phyloP scores from a whole-genome alignment of 2,113 vertebrate genomes.

The Prunella himalayana region DNA sequence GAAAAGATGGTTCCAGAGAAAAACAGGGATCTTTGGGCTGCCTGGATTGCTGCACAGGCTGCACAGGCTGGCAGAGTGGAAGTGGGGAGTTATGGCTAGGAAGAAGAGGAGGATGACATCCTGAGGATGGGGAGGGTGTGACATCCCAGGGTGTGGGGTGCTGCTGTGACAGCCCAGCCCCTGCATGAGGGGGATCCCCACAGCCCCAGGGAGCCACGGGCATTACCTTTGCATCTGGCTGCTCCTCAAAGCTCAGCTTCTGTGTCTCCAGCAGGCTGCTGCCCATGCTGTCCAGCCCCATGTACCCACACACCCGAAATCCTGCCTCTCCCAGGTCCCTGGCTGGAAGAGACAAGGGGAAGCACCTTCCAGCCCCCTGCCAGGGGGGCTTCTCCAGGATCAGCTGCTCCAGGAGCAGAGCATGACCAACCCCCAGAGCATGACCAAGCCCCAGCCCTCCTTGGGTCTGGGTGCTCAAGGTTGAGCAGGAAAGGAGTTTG shows the following conservation, averaged over 20 bases:
- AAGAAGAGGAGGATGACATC: not conserved
- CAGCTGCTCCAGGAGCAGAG: rapidly evolving
- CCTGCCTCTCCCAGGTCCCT: conserved; percentile 71
- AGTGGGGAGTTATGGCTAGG: not conserved
- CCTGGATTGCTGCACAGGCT: not conserved
- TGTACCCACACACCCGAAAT: conserved; percentile 81
- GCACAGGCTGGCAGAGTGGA: not conserved
- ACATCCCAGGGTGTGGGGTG: not conserved
- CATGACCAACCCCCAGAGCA: rapidly evolving
- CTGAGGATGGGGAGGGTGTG: rapidly evolving
- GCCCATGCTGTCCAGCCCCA: conserved; percentile 86
- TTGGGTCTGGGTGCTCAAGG: not conserved
- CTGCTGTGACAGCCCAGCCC: not conserved
- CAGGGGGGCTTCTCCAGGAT: too few relatives aligned
- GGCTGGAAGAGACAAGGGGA: conserved; percentile 49
- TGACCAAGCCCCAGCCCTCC: not conserved
- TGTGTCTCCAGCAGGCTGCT: conserved; percentile 80
- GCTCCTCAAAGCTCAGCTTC: conserved; percentile 89
- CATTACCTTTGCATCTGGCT: conserved; percentile 79
- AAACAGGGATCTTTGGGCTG: not conserved
- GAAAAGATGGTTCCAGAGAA: not conserved
- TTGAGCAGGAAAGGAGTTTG: not conserved
- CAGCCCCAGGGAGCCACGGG: not conserved
- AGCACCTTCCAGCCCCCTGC: not conserved
- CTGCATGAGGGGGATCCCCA: rapidly evolving